Evolutionary conservation across 2,888 invertebrate genomes (phyloP), one percentile per base, ranked within the genome.

Genomic region (Germaria angustata): DNA sequence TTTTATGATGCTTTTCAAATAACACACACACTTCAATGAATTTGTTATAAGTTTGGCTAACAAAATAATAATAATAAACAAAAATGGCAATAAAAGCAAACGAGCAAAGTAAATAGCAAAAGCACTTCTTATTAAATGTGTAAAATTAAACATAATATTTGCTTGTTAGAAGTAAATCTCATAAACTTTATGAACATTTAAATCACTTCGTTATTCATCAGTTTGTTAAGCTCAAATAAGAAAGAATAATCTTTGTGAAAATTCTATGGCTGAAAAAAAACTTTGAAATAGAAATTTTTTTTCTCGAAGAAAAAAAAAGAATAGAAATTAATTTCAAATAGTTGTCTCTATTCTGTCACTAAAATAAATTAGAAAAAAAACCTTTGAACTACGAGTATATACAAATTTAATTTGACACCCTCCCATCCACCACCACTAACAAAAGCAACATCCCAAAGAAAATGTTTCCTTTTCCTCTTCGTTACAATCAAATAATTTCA

Each of bases 331-430:
- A 57, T 66, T 66, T 49, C 57, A 36, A 77, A 69, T 77, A 46
- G 34, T 53, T 77, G 61, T 53, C 32, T 5, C 11, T 24, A 4
- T 13, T 17, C 22, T 41, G 65, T 34, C 41, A 41, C 17, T 39
- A 41, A n/a, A 57, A 34, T 41, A 66, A 72, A 79, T 79, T 79
- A 72, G 39, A 66, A 65, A 57, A 11, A 32, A 49, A 15, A 53
- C 8, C 15, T 17, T 0, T 34, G n/a, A 59, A 59, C 17, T 13
- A 28, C 28, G 28, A 3, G 4, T 28, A 6, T n/a, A n/a, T n/a
- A n/a, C n/a, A n/a, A n/a, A n/a, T n/a, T n/a, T n/a, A n/a, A n/a
- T n/a, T n/a, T n/a, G 3, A 28, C 28, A 24, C 2, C 3, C 1
- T 9, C 6, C 20, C 15, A 15, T 1, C 15, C 24, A 24, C n/a